Evolutionary conservation across 2,797 vertebrate species (phyloP).

Genomic region (Amblyopsis hoosieri): DNA sequence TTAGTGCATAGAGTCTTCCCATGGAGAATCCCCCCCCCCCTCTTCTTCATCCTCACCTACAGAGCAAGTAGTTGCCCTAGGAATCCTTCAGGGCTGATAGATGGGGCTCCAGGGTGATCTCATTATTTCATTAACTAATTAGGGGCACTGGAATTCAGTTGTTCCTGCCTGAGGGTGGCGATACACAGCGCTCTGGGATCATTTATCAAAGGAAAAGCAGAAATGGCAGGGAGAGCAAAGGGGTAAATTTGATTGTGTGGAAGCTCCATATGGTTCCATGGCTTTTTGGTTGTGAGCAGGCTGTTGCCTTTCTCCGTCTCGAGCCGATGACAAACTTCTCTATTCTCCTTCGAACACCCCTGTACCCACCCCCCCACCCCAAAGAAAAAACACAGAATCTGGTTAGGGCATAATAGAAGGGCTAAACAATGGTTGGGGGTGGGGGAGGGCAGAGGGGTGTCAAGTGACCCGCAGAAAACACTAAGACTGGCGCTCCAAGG

Average conservation of each 20-base stretch:
- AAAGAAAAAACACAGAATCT: slow-evolving; percentile 76
- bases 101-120: slow-evolving; percentile 61
- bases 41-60: slow-evolving; percentile 19
- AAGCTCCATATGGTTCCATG: slow-evolving; percentile 74
- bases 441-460: slow-evolving; percentile 61
- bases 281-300: slow-evolving; percentile 58
- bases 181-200: slow-evolving; percentile 59
- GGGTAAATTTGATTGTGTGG: slow-evolving; percentile 74
- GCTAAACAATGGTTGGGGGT: slow-evolving; percentile 70
- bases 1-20: slow-evolving; percentile 1
- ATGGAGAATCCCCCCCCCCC: slow-evolving; percentile 5
- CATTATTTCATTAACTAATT: slow-evolving; percentile 81
- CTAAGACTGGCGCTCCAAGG: slow-evolving; percentile 76
- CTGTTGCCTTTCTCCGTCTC: slow-evolving; percentile 66
- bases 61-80: slow-evolving; percentile 16
- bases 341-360: slow-evolving; percentile 66
- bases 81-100: slow-evolving; percentile 47
- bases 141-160: slow-evolving; percentile 65
- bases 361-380: slow-evolving; percentile 36
- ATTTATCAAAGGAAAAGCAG: slow-evolving; percentile 63
- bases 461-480: slow-evolving; percentile 81
- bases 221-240: slow-evolving; percentile 34
- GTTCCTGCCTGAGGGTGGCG: slow-evolving; percentile 4
- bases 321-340: slow-evolving; percentile 72
- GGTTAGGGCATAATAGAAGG: slow-evolving; percentile 79